phyloP scores from a whole-genome alignment of 2,888 invertebrate genomes.

The Brenthis hecate region DNA sequence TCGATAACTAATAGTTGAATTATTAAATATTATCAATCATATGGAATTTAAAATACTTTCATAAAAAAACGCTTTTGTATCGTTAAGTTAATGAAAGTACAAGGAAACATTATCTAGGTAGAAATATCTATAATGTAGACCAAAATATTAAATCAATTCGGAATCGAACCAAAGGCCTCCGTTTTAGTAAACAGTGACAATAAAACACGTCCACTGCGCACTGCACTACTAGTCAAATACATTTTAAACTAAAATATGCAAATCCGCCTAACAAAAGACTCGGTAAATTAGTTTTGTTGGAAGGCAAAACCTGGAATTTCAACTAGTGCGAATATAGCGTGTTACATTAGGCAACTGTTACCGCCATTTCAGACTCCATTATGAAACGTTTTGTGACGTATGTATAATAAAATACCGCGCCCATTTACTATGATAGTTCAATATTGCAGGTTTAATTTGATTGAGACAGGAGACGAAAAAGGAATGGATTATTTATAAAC shows the following conservation, averaged over 20 bases:
- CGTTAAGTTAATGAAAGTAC: no score
- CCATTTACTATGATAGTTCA: constrained; percentile 18
- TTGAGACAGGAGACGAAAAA: not conserved
- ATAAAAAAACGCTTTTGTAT: no score
- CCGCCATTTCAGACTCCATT: constrained; percentile 9
- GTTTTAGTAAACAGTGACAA: no score
- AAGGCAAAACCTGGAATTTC: not conserved
- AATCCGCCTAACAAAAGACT: not conserved
- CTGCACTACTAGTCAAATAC: no score
- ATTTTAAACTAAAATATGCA: not conserved
- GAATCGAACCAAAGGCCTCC: no score
- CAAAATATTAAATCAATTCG: no score
- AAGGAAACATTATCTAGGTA: no score
- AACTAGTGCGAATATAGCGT: constrained; percentile 4
- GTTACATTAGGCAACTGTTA: not conserved
- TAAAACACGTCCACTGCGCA: no score
- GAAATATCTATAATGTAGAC: no score
- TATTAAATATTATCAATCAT: no score
- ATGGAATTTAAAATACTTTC: no score
- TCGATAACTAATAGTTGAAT: no score
- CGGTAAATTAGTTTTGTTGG: not conserved
- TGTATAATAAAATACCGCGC: constrained; percentile 15
- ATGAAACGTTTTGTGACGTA: constrained; percentile 14
- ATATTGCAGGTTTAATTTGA: constrained; percentile 14
- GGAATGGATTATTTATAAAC: not conserved